Base-by-base conservation (phyloP, 2,888 invertebrate species). In the Drosophila putrida region DNA sequence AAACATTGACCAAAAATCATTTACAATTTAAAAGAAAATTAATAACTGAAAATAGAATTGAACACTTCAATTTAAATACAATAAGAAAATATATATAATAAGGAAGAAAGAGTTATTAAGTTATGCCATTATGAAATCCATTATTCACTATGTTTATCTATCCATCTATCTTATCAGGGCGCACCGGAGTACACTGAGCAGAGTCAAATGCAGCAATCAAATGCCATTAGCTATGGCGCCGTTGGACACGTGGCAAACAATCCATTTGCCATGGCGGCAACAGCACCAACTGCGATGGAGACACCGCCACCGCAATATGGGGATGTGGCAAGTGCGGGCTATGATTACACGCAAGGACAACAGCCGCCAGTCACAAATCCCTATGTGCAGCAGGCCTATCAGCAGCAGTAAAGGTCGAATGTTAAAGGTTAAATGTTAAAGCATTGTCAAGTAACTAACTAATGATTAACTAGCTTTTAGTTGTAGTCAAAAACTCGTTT, bases 171-270 rank as follows among this genome's bases (percentile, higher is more conserved):
- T 39, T 31, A n/a, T 3, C 27, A 91, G 90, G 91, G 90, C 59
- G 90, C 89, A 53, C 88, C 91, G 20, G 89, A 84, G 75, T 91
- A 90, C 62, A 91, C 77, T 51, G 92, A 92, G 60, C 90, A 90
- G 55, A 90, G 91, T 66, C 92, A 92, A 88, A 91, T 91, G 90
- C 92, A 92, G 87, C 86, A 91, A 67, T 44, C 91, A 50, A 94
- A 93, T 35, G 92, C 94, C 25, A 92, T 93, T 61, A 94, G 93
- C 74, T 95, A 95, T 82, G 95, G 94, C 57, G 94, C 95, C 35
- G 93, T 94, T 65, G 94, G 94, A 39, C 95, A 95, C 88, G 94
- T 94, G 68, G 90, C 92, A 31, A 92, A 92, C 76, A 94, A 94
- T 61, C 94, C 94, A 8, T 94, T 94, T 38, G 92, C 92, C 28